These are phyloP conservation scores for Cladopsammia gracilis DNA, from an alignment of 64 coral and sea anemone genomes.

Conservation along the genomic window DNA sequence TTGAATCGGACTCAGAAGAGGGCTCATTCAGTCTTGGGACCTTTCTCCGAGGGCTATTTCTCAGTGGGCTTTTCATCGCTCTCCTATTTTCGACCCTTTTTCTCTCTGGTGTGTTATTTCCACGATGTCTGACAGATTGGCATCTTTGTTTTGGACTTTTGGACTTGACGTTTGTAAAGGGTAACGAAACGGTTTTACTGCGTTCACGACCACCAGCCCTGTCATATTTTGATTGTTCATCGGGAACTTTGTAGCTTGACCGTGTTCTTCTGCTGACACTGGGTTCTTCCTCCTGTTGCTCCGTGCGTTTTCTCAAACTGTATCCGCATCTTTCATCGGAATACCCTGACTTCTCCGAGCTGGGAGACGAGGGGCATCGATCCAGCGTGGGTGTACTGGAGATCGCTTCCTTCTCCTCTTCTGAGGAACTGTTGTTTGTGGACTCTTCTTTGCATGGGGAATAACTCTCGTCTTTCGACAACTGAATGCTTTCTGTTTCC, in stretches of 20 bases:
- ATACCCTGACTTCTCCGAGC: conserved; percentile 30
- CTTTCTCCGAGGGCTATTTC: not conserved
- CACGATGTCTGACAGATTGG: not conserved
- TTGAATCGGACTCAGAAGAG: conserved; percentile 7
- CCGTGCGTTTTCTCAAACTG: not conserved
- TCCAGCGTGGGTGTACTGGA: conserved; percentile 36
- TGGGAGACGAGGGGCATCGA: not conserved
- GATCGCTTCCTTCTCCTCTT: not conserved
- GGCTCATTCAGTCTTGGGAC: not conserved
- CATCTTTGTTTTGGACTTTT: not conserved
- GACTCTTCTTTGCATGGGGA: not conserved
- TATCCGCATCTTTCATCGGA: not conserved
- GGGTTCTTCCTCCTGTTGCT: not conserved
- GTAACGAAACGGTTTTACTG: not conserved
- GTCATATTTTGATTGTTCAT: not conserved
- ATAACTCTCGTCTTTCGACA: not conserved
- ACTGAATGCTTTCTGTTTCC: conserved; percentile 42
- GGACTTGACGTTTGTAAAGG: conserved; percentile 10
- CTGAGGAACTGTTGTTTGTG: not conserved
- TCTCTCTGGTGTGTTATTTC: not conserved
- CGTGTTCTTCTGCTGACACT: not conserved
- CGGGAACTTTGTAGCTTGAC: conserved; percentile 15
- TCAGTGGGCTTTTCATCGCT: not conserved
- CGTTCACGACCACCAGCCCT: no score
- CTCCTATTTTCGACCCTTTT: not conserved